Conservation (phyloP, 2,797 vertebrate species). For the Halcyon smyrnensis region DNA sequence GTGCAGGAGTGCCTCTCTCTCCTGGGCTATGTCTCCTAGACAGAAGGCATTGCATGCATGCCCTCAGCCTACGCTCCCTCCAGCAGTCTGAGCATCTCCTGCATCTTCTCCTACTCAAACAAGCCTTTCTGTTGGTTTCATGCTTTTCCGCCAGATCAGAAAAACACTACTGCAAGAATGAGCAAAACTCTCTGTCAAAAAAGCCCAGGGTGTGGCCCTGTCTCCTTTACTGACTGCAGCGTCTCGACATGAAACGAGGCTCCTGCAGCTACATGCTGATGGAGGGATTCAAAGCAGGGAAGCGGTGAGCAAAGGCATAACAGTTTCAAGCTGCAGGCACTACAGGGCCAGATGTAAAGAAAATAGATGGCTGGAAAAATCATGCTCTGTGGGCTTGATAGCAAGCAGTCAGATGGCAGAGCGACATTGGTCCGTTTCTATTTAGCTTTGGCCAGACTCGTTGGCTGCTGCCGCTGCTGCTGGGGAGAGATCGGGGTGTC, state of each 20-base stretch:
- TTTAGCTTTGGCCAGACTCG: background rate
- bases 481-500: background rate
- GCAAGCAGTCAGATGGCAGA: background rate
- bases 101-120: background rate
- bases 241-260: background rate
- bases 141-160: background rate
- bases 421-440: background rate
- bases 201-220: background rate
- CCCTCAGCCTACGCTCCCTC: background rate
- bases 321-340: background rate
- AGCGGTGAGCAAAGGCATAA: background rate
- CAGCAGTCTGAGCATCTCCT: background rate
- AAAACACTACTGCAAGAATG: background rate
- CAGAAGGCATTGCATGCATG: accelerated
- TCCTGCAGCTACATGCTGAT: background rate
- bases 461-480: background rate
- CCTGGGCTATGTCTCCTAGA: background rate
- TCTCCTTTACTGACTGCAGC: background rate
- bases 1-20: background rate
- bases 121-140: background rate
- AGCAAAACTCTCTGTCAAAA: background rate
- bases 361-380: background rate
- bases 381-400: background rate
- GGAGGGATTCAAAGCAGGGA: background rate
- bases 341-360: background rate